Evolutionary conservation across 2,797 vertebrate species (phyloP), one percentile per base, ranked within the genome.

Genomic region (Notamacropus eugenii): DNA sequence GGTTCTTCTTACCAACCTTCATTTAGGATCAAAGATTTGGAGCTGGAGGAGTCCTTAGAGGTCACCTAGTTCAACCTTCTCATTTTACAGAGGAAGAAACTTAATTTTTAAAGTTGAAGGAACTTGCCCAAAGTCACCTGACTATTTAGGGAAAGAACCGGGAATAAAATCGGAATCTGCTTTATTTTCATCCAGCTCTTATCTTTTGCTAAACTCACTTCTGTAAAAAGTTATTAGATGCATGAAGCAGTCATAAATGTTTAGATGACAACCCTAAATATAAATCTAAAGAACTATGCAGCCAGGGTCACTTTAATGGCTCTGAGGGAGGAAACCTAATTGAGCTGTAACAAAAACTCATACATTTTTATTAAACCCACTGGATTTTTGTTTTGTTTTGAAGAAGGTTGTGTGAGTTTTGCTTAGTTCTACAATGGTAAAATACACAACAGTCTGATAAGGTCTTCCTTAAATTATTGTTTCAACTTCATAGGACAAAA

Each of bases 401-500:
- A 8, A 92, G 16, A 46, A 4, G 19, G 1, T 91, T 90, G 1
- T 94, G 50, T 98, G 93, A 52, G 55, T 93, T 97, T 97, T 96
- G 34, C 2, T 46, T 34, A 96, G 93, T 14, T 54, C 59, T 57
- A 46, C 95, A 96, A 93, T 92, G 97, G 93, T 54, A 97, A 98
- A 97, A 54, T 95, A 91, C 52, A 52, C 52, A 52, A 52, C 52
- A 52, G 92, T 24, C 90, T 19, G 16, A 24, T 40, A 94, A 92
- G 96, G 92, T 97, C 27, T 34, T 91, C 92, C 82, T 94, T 92
- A 57, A 98, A 50, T 92, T 95, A 27, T 95, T 92, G 54, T 95
- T 98, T 96, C 34, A 94, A 87, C 19, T 97, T 97, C 90, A 94
- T 95, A 58, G 94, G 94, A 93, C 5, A 91, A 92, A 97, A 97